These are phyloP conservation scores for Alouatta palliata DNA, from an alignment of 2,113 vertebrate species.

Conservation along the genomic window DNA sequence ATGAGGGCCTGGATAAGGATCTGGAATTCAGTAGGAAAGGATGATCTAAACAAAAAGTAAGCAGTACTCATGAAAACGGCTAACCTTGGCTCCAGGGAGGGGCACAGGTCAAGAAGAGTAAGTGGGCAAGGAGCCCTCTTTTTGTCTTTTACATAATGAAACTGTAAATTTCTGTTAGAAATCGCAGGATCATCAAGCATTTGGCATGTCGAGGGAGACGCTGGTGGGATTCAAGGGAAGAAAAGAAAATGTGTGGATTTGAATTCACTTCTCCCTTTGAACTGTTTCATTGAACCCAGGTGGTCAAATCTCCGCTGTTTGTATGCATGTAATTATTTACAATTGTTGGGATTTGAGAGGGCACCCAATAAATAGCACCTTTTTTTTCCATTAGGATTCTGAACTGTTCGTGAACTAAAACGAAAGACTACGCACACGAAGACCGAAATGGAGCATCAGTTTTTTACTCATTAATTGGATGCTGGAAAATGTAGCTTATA, in stretches of 20 bases:
- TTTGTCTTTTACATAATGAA: slow-evolving; percentile 48
- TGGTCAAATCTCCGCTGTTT: neutral
- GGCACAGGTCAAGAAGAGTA: slow-evolving; percentile 21
- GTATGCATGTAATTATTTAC: neutral
- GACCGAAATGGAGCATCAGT: neutral
- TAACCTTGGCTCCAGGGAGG: slow-evolving; percentile 35
- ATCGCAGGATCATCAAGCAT: slow-evolving; percentile 35
- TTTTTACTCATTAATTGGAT: neutral
- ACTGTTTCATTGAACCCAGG: neutral
- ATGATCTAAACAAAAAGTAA: slow-evolving; percentile 48
- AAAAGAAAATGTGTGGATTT: neutral
- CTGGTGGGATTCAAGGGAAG: slow-evolving; percentile 35
- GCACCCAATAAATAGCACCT: neutral
- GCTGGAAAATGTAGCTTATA: neutral
- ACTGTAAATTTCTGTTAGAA: slow-evolving; percentile 65
- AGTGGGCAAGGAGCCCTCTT: slow-evolving; percentile 22
- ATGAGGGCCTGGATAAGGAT: slow-evolving; percentile 61
- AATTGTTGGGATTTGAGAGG: neutral
- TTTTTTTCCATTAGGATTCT: neutral
- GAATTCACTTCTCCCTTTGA: slow-evolving; percentile 56
- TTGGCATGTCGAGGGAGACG: slow-evolving; percentile 56
- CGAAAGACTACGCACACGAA: neutral
- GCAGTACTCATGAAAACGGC: slow-evolving; percentile 32
- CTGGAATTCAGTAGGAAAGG: slow-evolving; percentile 67
- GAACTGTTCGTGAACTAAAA: neutral